Evolutionary conservation across 2,113 vertebrate genomes (phyloP), one percentile per base, ranked within the genome.

Genomic region (Cyprinodon tularosa): DNA sequence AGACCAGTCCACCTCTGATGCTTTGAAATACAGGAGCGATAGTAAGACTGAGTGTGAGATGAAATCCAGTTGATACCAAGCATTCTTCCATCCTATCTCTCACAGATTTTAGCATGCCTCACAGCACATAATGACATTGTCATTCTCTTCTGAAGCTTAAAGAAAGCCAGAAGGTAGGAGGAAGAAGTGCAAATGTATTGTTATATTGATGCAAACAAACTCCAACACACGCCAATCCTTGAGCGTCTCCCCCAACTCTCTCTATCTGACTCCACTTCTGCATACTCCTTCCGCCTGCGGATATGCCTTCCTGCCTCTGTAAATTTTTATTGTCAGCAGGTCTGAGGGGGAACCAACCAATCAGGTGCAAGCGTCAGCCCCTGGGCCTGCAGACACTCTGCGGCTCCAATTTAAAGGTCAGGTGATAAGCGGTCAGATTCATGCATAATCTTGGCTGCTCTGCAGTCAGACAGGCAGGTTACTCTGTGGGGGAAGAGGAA

Each of bases 391-490:
- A 88, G 88, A 79, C 85, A 60, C 85, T 91, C 72, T 50, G 86
- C 84, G 83, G 88, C 93, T 93, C 87, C 93, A 94, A 94, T 94
- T 94, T 94, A 94, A 94, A 94, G 93, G 93, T 94, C 92, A 93
- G 88, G 87, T 90, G 93, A 94, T 94, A 94, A 94, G 91, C 86
- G 82, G 86, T 80, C 80, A 70, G 87, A 89, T 92, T 92, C 89
- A 91, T 93, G 93, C 91, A 94, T 93, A 93, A 94, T 93, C 86
- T 90, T 82, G 74, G 82, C 74, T 71, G 62, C 82, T 88, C 83
- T 84, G 78, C 76, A 66, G 77, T 78, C 77, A 78, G 86, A 66
- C 78, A 63, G 71, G 66, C 83, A 77, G 77, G 80, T 81, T 62
- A 62, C 61, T 84, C 60, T 70, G 72, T 38, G 20, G 66, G 83